Percentiles rank a stretch among this genome's conserved stretches.
Conservation (phyloP, 2,797 vertebrate species). For the Eutrigla gurnardus region DNA sequence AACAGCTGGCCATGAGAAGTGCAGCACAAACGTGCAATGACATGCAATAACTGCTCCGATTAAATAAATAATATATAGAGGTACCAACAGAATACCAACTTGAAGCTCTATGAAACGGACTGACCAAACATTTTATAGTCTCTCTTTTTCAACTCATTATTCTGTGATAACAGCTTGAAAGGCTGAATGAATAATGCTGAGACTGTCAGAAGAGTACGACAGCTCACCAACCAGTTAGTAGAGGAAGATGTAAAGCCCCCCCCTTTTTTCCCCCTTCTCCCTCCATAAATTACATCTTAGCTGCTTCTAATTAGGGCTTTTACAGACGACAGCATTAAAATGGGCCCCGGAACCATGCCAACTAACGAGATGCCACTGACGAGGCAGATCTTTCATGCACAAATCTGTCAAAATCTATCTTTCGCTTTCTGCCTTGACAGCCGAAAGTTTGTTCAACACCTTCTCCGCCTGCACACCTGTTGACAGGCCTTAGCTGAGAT, state of each 20-base stretch:
- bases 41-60: not conserved
- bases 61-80: not conserved
- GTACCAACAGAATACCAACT: not conserved
- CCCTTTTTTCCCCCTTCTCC: not conserved
- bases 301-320: conserved; percentile 76
- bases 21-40: conserved; percentile 4
- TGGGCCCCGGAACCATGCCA: conserved; percentile 54
- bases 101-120: not conserved
- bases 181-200: conserved; percentile 45
- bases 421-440: conserved; percentile 62
- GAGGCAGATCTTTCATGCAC: conserved; percentile 67
- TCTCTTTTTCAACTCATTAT: conserved; percentile 17
- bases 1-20: not conserved
- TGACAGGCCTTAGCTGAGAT: conserved; percentile 53
- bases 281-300: conserved; percentile 53
- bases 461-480: conserved; percentile 72
- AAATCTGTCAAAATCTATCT: conserved; percentile 63
- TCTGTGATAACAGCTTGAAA: conserved; percentile 37
- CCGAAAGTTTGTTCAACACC: conserved; percentile 69
- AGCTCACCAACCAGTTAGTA: conserved; percentile 47
- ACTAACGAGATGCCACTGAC: conserved; percentile 75
- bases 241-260: conserved; percentile 47
- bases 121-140: not conserved
- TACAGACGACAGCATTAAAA: conserved; percentile 67
- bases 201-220: conserved; percentile 21